These are phyloP conservation scores for Bombus sibiricus DNA, from an alignment of 1,140 invertebrate genomes.

Conservation along the genomic window DNA sequence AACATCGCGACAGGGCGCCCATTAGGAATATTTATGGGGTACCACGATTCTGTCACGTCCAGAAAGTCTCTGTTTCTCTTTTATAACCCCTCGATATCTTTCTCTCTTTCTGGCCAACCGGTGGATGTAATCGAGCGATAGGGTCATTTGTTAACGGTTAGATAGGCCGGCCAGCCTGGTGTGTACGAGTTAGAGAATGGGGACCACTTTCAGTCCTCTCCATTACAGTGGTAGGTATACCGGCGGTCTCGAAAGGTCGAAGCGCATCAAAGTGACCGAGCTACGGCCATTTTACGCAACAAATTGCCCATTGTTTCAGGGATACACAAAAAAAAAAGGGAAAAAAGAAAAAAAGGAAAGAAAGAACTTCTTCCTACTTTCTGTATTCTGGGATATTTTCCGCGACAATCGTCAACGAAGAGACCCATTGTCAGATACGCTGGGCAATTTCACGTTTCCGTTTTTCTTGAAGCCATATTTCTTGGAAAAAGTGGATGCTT, in stretches of 20 bases:
- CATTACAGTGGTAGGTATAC: conserved; percentile 14
- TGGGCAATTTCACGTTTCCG: conserved; percentile 27
- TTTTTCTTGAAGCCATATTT: not conserved
- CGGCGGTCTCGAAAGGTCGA: conserved; percentile 12
- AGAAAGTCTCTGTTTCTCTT: conserved; percentile 5
- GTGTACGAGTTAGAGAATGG: conserved; percentile 12
- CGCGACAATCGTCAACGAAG: not conserved
- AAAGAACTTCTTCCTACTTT: not conserved
- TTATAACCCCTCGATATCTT: not conserved
- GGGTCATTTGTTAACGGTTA: conserved; percentile 48
- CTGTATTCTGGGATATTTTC: not conserved
- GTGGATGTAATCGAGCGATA: conserved; percentile 41
- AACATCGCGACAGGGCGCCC: conserved; percentile 37
- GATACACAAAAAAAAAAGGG: not conserved
- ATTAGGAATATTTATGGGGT: conserved; percentile 48
- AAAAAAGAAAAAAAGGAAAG: not conserved
- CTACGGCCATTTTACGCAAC: conserved; percentile 17
- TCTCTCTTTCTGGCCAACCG: not conserved
- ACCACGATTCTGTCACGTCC: conserved; percentile 40
- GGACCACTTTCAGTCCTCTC: conserved; percentile 35
- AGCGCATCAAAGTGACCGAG: conserved; percentile 1
- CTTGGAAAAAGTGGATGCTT: not conserved
- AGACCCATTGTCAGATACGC: conserved; percentile 21
- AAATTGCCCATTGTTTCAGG: conserved; percentile 6
- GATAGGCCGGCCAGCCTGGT: conserved; percentile 25